Evolutionary conservation across 2,113 vertebrate species (phyloP), one percentile per base, ranked within the genome.

Genomic region (Lates calcarifer): DNA sequence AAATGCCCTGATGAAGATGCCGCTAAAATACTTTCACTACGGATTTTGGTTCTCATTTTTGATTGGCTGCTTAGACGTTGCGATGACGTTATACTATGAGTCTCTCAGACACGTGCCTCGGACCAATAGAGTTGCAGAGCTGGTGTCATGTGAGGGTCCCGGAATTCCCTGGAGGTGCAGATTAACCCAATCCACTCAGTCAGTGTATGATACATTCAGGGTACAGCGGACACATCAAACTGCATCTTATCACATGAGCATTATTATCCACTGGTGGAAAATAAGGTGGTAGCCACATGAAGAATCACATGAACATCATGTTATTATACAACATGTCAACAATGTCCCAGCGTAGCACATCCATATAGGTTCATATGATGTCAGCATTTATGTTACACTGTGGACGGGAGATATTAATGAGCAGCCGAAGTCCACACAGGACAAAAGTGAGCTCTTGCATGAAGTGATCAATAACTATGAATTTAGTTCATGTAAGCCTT

Each of bases 101-200:
- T 89, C 94, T 93, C 92, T 92, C 91, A 95, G 96, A 97, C 97
- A 97, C 97, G 97, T 98, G 97, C 97, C 97, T 97, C 71, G 51
- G 90, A 90, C 97, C 97, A 97, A 98, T 97, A 70, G 81, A 28
- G 62, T 67, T 2, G 18, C 53, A 79, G 81, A 58, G 61, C 43
- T 76, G 67, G 41, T 56, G 91, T 92, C 97, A 98, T 94, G 94
- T 98, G 97, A 96, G 81, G 33, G 28, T 77, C 41, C 51, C 53
- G 60, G 81, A 79, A 83, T 92, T 82, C 89, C 75, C 81, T 15
- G n/a, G 77, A 82, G 85, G 70, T 24, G 12, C 63, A 57, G 67
- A 66, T 63, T 11, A 75, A 61, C 81, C 68, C 67, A 79, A 64
- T 67, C 71, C 69, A 43, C 43, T 61, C 31, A 45, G 37, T 62